Percentiles rank a stretch among this genome's conserved stretches.
Conservation (phyloP, 2,888 invertebrate genomes). For the Agrotis puta region DNA sequence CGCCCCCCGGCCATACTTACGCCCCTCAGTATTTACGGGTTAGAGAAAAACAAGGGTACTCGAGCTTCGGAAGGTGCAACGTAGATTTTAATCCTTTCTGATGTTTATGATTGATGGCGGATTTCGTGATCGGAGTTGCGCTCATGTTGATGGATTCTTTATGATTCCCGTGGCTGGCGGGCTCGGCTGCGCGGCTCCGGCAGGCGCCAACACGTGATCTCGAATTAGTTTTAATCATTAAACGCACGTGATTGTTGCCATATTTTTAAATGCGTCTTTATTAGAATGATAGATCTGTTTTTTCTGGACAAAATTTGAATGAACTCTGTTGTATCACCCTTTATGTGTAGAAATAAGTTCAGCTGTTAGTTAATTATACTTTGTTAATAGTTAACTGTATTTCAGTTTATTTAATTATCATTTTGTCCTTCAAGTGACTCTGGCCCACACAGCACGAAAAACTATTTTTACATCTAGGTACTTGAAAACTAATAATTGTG, state of each 20-base stretch:
- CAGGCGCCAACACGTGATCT: constrained; percentile 50
- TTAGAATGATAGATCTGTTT: constrained; percentile 39
- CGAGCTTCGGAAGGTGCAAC: constrained; percentile 91
- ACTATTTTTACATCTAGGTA: constrained; percentile 51
- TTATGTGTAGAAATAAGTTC: not conserved
- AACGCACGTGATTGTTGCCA: constrained; percentile 44
- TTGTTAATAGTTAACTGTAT: not conserved
- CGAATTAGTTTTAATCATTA: constrained; percentile 78
- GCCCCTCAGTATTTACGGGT: constrained; percentile 91
- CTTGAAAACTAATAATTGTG: constrained; percentile 55
- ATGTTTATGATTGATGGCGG: constrained; percentile 91
- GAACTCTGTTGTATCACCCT: constrained; percentile 6
- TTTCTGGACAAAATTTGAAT: constrained; percentile 29
- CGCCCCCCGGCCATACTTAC: constrained; percentile 91
- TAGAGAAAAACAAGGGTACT: constrained; percentile 91
- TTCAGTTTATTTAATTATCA: not conserved
- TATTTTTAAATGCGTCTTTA: constrained; percentile 48
- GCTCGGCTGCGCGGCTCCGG: constrained; percentile 20
- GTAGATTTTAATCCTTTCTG: constrained; percentile 91
- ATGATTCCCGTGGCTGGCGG: constrained; percentile 74
- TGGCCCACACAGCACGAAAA: constrained; percentile 71
- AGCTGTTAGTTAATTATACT: not conserved
- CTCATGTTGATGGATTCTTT: constrained; percentile 89
- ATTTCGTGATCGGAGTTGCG: constrained; percentile 88
- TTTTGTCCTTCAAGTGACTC: not conserved